Percentiles rank a stretch among this genome's conserved stretches.
Conservation (phyloP, 1,140 invertebrate species). For the Dendroctonus ponderosae region DNA sequence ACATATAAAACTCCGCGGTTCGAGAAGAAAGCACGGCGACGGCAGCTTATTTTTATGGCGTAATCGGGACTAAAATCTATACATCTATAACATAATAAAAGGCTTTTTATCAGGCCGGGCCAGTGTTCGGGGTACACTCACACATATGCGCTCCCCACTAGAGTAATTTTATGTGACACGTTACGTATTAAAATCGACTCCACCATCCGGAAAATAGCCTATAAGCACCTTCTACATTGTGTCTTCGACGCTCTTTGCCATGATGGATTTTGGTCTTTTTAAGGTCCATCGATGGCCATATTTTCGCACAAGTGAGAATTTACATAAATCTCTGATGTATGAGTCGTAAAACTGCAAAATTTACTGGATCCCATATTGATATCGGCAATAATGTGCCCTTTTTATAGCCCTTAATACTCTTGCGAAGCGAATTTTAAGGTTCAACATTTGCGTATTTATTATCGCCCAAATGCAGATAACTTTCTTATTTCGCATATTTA, state of each 20-base stretch:
- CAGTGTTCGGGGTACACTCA: constrained; percentile 25
- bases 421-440: constrained; percentile 13
- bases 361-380: constrained; percentile 23
- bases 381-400: constrained; percentile 27
- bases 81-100: constrained; percentile 37
- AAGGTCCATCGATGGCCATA: constrained; percentile 31
- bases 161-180: constrained; percentile 47
- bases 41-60: constrained; percentile 30
- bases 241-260: constrained; percentile 36
- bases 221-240: constrained; percentile 43
- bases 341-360: constrained; percentile 31
- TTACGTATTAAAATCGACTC: constrained; percentile 46
- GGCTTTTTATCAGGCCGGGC: constrained; percentile 29
- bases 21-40: constrained; percentile 11
- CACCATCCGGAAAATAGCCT: constrained; percentile 45
- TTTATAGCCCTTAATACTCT: constrained; percentile 19
- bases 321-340: constrained; percentile 35
- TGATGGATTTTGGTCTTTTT: constrained; percentile 38
- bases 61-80: constrained; percentile 39
- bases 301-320: constrained; percentile 33
- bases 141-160: constrained; percentile 30
- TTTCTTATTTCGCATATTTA: background rate
- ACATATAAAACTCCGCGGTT: constrained; percentile 25
- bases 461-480: constrained; percentile 4
- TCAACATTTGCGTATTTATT: constrained; percentile 22